Evolutionary conservation across 1,140 invertebrate genomes (phyloP).

Genomic region (Drosophila lini): DNA sequence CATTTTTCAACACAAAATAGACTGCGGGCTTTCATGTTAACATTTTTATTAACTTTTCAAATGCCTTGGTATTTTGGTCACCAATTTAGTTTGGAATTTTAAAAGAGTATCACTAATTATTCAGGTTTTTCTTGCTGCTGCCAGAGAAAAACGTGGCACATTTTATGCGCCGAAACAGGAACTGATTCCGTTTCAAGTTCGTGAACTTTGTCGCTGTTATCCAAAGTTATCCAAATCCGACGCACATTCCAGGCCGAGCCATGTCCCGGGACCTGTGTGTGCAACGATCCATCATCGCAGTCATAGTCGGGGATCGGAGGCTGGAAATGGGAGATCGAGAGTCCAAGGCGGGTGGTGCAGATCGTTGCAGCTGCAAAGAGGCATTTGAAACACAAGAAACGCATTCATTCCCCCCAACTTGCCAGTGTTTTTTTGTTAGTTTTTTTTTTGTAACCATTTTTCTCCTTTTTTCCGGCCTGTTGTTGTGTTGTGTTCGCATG

Average conservation of each 20-base stretch:
- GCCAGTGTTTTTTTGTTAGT: slow-evolving; percentile 20
- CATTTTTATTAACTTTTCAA: slow-evolving; percentile 11
- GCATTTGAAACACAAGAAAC: slow-evolving; percentile 75
- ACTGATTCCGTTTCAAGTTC: slow-evolving; percentile 30
- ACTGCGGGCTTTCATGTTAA: background rate
- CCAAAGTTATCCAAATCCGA: slow-evolving; percentile 11
- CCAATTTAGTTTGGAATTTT: background rate
- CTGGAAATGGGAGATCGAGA: background rate
- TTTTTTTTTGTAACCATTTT: slow-evolving; percentile 21
- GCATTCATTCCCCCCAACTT: slow-evolving; percentile 62
- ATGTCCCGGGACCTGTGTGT: slow-evolving; percentile 64
- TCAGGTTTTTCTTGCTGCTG: slow-evolving; percentile 1
- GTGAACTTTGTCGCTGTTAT: slow-evolving; percentile 51
- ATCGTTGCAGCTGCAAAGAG: slow-evolving; percentile 30
- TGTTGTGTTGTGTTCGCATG: slow-evolving; percentile 65
- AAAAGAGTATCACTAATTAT: background rate
- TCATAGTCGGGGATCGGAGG: slow-evolving; percentile 33
- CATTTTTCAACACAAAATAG: background rate
- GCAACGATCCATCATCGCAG: slow-evolving; percentile 72
- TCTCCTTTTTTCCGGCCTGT: slow-evolving; percentile 12
- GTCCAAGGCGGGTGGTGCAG: slow-evolving; percentile 22
- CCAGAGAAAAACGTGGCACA: background rate
- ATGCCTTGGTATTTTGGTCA: background rate
- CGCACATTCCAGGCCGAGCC: slow-evolving; percentile 54
- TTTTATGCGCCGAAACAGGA: background rate